phyloP scores from a whole-genome alignment of 2,888 invertebrate species.

The Salticus scenicus region DNA sequence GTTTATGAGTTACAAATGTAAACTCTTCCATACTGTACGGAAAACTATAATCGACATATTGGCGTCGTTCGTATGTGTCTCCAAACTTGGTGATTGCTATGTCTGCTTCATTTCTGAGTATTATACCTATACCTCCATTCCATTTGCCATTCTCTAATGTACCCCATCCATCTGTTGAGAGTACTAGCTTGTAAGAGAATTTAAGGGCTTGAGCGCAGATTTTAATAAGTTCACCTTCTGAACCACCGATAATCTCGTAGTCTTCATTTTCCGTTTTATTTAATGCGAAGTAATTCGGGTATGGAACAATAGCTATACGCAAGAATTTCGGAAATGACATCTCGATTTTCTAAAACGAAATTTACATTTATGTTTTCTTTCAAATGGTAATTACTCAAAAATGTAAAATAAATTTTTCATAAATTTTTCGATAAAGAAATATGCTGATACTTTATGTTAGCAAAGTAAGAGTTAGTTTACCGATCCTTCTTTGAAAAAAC shows the following conservation, averaged over 20 bases:
- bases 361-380: no score
- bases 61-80: constrained; percentile 78
- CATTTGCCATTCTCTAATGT: background rate
- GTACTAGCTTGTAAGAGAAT: constrained; percentile 2
- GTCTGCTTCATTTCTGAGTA: constrained; percentile 74
- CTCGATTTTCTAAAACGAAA: no score
- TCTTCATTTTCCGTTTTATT: constrained; percentile 6
- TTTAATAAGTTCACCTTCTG: constrained; percentile 16
- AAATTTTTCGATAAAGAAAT: no score
- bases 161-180: constrained; percentile 23
- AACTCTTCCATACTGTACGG: constrained; percentile 74
- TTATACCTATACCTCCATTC: constrained; percentile 72
- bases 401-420: no score
- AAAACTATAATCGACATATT: constrained; percentile 78
- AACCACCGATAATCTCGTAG: background rate
- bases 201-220: constrained; percentile 4
- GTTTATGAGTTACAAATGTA: constrained; percentile 20
- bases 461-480: no score
- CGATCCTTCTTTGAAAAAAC: no score
- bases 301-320: constrained; percentile 12
- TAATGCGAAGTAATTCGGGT: background rate
- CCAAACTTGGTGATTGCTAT: constrained; percentile 79
- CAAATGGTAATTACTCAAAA: no score
- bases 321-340: background rate
- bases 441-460: no score